phyloP scores from a whole-genome alignment of 2,888 invertebrate genomes.

The Ariolimax columbianus region DNA sequence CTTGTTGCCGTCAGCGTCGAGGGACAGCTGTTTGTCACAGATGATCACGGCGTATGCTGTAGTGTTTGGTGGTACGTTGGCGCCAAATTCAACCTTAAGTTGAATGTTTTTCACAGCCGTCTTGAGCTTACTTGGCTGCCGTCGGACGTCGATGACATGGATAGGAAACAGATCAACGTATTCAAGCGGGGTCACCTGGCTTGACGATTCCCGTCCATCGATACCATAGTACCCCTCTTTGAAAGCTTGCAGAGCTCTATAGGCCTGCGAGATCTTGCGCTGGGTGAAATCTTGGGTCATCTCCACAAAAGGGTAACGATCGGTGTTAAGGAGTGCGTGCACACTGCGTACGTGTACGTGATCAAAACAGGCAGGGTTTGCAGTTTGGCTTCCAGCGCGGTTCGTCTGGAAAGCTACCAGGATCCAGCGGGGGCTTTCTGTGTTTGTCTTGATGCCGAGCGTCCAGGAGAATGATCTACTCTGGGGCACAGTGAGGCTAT shows the following conservation, averaged over 20 bases:
- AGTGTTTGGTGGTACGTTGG: not conserved
- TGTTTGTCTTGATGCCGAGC: not conserved
- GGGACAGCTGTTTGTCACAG: not conserved
- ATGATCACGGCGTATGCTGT: not conserved
- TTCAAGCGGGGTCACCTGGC: not conserved
- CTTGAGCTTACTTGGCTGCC: not conserved
- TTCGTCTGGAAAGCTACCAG: constrained; percentile 10
- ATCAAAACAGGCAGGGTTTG: not conserved
- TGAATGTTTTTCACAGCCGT: not conserved
- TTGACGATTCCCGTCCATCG: not conserved
- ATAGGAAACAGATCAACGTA: not conserved
- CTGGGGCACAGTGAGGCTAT: not conserved
- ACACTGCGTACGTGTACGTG: not conserved
- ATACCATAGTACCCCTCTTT: not conserved
- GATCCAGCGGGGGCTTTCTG: not conserved
- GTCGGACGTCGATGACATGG: not conserved
- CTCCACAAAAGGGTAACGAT: not conserved
- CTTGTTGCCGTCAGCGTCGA: not conserved
- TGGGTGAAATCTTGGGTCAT: not conserved
- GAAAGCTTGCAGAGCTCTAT: not conserved
- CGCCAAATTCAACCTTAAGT: not conserved
- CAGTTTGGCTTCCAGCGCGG: not conserved
- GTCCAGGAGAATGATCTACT: not conserved
- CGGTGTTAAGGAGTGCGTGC: not conserved
- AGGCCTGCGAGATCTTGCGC: not conserved